phyloP scores from a whole-genome alignment of 2,888 invertebrate species.

The Cinara cedri region DNA sequence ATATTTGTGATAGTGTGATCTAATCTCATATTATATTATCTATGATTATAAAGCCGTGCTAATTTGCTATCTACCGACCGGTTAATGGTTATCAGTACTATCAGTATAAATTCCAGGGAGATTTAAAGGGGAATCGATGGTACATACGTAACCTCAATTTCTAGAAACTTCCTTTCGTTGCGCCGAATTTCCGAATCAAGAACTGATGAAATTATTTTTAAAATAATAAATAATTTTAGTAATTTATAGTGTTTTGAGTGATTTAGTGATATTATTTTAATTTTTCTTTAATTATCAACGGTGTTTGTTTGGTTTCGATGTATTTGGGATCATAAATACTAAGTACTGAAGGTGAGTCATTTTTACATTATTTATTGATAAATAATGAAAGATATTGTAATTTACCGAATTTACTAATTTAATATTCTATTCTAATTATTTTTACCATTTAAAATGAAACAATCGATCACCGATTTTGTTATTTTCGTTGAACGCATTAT shows the following conservation, averaged over 20 bases:
- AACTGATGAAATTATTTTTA: conserved; percentile 9
- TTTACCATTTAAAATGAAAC: too few species aligned
- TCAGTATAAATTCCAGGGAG: conserved; percentile 29
- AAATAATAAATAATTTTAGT: background rate
- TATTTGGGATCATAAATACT: background rate
- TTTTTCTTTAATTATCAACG: background rate
- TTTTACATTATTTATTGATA: too few species aligned
- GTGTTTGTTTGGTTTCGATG: background rate
- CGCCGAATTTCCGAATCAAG: conserved; percentile 41
- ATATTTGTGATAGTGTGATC: too few species aligned
- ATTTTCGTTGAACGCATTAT: too few species aligned
- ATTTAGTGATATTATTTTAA: background rate
- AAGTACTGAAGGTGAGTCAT: conserved; percentile 27
- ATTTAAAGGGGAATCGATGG: conserved; percentile 44
- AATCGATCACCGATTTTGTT: too few species aligned
- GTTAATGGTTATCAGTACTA: background rate
- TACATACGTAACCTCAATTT: conserved; percentile 49
- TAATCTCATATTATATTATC: too few species aligned
- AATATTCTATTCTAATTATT: too few species aligned
- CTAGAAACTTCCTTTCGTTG: conserved; percentile 50
- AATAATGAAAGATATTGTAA: too few species aligned
- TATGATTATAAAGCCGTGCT: too few species aligned
- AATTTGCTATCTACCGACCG: background rate
- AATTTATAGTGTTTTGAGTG: background rate
- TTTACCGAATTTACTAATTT: too few species aligned